A percentile compares a stretch with the other conserved stretches of the same genome.
Evolutionary conservation across 2,113 vertebrate genomes (phyloP).

Genomic region (Corythornis cristatus): DNA sequence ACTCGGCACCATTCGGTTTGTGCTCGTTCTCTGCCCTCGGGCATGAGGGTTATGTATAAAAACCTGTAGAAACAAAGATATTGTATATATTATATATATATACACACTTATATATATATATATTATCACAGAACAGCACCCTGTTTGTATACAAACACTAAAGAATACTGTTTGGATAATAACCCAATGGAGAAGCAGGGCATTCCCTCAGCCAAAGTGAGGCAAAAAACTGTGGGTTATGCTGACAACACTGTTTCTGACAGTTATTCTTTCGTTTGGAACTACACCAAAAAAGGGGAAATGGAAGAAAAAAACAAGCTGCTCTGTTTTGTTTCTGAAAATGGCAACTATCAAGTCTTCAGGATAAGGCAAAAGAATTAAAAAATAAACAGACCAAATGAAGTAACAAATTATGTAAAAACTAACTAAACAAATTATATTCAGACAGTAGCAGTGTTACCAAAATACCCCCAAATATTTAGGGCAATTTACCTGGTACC

Average conservation of each 20-base stretch:
- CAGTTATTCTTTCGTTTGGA: neutral
- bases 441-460: neutral
- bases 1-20: slow-evolving; percentile 85
- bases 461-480: neutral
- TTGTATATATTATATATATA: too few species aligned
- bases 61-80: slow-evolving; percentile 77
- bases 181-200: fast-evolving
- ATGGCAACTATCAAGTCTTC: neutral
- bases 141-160: neutral
- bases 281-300: neutral
- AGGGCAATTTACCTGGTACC: neutral
- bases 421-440: neutral
- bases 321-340: neutral
- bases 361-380: neutral
- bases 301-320: neutral
- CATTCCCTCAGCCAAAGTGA: neutral
- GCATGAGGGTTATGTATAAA: slow-evolving; percentile 96
- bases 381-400: neutral
- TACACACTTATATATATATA: neutral
- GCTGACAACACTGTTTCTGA: neutral
- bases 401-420: neutral
- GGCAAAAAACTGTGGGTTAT: neutral
- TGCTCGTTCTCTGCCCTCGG: slow-evolving; percentile 77
- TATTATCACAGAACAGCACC: neutral
- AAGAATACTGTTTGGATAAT: neutral